Evolutionary conservation across 1,140 invertebrate species (phyloP).

Genomic region (Temnothorax longispinosus): DNA sequence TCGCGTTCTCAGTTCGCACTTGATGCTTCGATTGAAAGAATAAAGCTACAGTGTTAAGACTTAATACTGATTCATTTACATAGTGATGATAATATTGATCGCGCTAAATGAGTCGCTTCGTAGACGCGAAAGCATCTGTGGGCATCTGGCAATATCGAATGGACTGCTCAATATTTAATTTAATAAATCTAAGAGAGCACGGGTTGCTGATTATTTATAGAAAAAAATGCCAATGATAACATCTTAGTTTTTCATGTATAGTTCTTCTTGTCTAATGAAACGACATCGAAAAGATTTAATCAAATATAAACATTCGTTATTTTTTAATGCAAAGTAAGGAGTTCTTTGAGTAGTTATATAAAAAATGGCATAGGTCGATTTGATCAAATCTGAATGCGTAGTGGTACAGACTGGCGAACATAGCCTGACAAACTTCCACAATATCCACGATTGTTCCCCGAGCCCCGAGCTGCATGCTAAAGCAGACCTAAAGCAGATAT

Average conservation of each 20-base stretch:
- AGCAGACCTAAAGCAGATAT: slow-evolving; percentile 80
- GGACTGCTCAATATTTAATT: background rate
- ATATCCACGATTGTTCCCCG: slow-evolving; percentile 76
- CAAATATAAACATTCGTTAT: background rate
- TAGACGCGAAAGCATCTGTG: background rate
- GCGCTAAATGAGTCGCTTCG: background rate
- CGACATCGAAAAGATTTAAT: background rate
- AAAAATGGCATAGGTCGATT: background rate
- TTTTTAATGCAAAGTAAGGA: background rate
- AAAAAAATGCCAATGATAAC: background rate
- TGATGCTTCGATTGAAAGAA: background rate
- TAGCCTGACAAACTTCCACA: slow-evolving; percentile 78
- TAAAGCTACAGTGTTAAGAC: background rate
- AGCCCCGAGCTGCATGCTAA: slow-evolving; percentile 63
- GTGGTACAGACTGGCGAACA: background rate
- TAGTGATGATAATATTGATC: background rate
- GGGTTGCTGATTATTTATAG: background rate
- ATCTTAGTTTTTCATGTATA: background rate
- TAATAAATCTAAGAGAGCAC: background rate
- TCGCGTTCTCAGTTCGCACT: background rate
- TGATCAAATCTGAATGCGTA: background rate
- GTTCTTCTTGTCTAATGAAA: background rate
- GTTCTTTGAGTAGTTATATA: background rate
- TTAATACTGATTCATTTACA: background rate
- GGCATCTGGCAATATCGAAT: background rate